phyloP scores from a whole-genome alignment of 2,888 invertebrate species.

The Cephus pulcher region DNA sequence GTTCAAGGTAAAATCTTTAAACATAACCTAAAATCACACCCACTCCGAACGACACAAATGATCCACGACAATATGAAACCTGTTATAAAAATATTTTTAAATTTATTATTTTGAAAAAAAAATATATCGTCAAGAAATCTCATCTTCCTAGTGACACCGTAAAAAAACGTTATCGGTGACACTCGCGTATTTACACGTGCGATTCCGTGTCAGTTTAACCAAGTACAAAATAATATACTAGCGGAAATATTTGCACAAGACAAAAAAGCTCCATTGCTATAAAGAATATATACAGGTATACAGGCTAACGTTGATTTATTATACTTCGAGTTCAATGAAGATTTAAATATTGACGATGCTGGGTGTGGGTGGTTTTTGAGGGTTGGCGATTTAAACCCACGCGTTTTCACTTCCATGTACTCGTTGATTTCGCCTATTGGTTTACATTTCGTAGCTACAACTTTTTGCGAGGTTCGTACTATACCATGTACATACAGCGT shows the following conservation, averaged over 20 bases:
- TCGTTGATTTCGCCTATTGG: no score
- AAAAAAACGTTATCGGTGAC: not conserved
- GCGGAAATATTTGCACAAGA: not conserved
- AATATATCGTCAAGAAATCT: not conserved
- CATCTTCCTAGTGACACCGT: not conserved
- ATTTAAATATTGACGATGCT: not conserved
- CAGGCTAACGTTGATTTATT: not conserved
- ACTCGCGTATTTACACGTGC: not conserved
- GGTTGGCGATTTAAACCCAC: not conserved
- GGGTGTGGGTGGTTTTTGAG: not conserved
- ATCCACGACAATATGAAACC: not conserved
- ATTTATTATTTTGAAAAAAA: not conserved
- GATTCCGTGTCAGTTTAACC: not conserved
- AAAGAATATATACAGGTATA: not conserved
- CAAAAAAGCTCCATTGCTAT: not conserved
- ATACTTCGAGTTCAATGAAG: not conserved
- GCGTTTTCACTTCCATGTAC: no score
- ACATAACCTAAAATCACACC: not conserved
- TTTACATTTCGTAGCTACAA: no score
- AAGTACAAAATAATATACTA: not conserved
- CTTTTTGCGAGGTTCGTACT: no score
- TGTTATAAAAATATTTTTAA: not conserved
- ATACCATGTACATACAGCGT: no score
- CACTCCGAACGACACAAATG: not conserved
- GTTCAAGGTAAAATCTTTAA: constrained; percentile 75